A percentile compares a stretch with the other conserved stretches of the same genome.
Conservation (phyloP, 2,888 invertebrate genomes). For the Drosophila dives region DNA sequence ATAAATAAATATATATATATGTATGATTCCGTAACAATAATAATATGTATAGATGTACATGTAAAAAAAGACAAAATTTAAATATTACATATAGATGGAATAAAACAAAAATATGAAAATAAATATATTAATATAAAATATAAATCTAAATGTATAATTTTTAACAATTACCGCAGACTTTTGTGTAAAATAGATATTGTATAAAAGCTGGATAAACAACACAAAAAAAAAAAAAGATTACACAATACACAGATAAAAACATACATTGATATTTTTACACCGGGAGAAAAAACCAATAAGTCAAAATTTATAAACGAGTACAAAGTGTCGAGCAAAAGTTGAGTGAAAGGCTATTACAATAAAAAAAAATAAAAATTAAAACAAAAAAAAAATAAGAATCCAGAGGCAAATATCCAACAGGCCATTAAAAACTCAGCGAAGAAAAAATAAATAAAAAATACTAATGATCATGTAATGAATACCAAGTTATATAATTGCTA, state of each 20-base stretch:
- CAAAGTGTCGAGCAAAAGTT: slow-evolving; percentile 65
- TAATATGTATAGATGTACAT: slow-evolving; percentile 55
- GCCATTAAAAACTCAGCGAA: slow-evolving; percentile 59
- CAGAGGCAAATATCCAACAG: not conserved
- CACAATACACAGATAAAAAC: slow-evolving; percentile 10
- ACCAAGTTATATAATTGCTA: slow-evolving; percentile 28
- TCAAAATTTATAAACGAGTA: slow-evolving; percentile 63
- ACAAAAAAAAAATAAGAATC: slow-evolving; percentile 8
- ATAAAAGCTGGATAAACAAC: slow-evolving; percentile 33
- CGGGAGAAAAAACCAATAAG: slow-evolving; percentile 36
- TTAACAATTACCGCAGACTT: slow-evolving; percentile 61
- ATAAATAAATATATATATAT: slow-evolving; percentile 43
- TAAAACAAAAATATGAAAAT: slow-evolving; percentile 12
- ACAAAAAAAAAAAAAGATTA: slow-evolving; percentile 8
- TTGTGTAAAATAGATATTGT: slow-evolving; percentile 65
- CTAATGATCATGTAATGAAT: slow-evolving; percentile 19
- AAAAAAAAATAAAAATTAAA: slow-evolving; percentile 23
- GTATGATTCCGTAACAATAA: slow-evolving; percentile 68
- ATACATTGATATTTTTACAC: slow-evolving; percentile 74
- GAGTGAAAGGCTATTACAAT: slow-evolving; percentile 50
- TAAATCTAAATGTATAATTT: slow-evolving; percentile 39
- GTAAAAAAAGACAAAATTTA: slow-evolving; percentile 22
- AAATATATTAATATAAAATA: slow-evolving; percentile 11
- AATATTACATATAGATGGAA: slow-evolving; percentile 6
- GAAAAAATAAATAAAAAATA: not conserved